Evolutionary conservation across 1,140 invertebrate species (phyloP).

Genomic region (Aphis gossypii): DNA sequence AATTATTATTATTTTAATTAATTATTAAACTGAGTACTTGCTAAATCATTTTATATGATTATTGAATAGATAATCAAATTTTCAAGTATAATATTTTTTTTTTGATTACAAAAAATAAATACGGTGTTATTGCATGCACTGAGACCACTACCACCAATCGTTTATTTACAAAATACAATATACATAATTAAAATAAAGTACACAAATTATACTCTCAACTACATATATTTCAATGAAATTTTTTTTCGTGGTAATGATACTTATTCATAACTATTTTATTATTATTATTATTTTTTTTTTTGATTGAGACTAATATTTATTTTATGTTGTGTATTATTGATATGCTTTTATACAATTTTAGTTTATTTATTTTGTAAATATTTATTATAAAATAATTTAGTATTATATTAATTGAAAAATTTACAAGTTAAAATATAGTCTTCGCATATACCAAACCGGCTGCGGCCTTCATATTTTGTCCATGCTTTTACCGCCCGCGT

Average conservation of each 20-base stretch:
- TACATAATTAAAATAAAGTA: constrained; percentile 8
- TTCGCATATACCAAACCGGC: not conserved
- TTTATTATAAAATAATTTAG: not conserved
- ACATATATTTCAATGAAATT: not conserved
- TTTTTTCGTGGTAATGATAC: not conserved
- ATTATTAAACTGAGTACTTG: not conserved
- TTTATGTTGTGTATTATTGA: not conserved
- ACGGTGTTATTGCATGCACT: not conserved
- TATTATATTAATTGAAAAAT: not conserved
- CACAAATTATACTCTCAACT: not conserved
- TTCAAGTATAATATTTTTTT: not conserved
- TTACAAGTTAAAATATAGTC: not conserved
- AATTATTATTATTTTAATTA: not conserved
- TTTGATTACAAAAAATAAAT: not conserved
- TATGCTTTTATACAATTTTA: not conserved
- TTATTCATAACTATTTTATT: not conserved
- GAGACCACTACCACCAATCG: not conserved
- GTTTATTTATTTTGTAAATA: not conserved
- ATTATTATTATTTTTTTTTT: not conserved
- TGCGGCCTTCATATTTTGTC: not conserved
- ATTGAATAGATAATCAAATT: not conserved
- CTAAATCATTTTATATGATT: not conserved
- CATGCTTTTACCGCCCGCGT: not conserved
- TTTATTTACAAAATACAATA: not conserved
- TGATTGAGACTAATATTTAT: not conserved